Evolutionary conservation across 2,113 vertebrate genomes (phyloP).

Genomic region (Sterrhoptilus dennistouni): DNA sequence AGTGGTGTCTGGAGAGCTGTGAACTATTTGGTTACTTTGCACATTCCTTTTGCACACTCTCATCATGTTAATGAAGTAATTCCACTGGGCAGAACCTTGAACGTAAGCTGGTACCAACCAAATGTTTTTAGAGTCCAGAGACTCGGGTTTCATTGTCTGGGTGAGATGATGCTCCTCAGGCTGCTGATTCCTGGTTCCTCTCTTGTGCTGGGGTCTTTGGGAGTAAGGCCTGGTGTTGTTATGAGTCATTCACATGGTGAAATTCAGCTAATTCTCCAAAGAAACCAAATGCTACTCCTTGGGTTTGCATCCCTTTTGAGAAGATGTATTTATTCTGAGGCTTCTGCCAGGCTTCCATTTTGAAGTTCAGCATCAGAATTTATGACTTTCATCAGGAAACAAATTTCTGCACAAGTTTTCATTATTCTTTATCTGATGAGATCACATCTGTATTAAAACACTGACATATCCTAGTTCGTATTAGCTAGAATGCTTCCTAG

Average conservation of each 20-base stretch:
- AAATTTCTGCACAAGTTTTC: neutral
- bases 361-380: neutral
- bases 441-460: neutral
- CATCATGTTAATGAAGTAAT: rapidly evolving
- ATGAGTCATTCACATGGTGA: neutral
- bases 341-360: neutral
- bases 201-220: neutral
- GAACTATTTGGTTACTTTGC: neutral
- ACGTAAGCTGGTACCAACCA: neutral
- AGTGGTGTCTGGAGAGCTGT: neutral
- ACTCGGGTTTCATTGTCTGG: neutral
- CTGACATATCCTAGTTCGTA: neutral
- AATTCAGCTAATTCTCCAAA: neutral
- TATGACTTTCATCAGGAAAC: neutral
- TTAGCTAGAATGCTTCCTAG: neutral
- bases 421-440: neutral
- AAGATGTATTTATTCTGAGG: neutral
- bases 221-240: neutral
- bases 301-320: neutral
- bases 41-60: neutral
- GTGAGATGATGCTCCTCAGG: neutral
- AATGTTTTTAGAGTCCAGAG: neutral
- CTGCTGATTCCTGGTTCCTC: neutral
- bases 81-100: neutral
- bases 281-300: neutral